Percentiles rank a stretch among this genome's conserved stretches.
These are phyloP conservation scores for Zoanthus sansibaricus DNA, from an alignment of 92 coral and sea anemone species.

Conservation along the genomic window DNA sequence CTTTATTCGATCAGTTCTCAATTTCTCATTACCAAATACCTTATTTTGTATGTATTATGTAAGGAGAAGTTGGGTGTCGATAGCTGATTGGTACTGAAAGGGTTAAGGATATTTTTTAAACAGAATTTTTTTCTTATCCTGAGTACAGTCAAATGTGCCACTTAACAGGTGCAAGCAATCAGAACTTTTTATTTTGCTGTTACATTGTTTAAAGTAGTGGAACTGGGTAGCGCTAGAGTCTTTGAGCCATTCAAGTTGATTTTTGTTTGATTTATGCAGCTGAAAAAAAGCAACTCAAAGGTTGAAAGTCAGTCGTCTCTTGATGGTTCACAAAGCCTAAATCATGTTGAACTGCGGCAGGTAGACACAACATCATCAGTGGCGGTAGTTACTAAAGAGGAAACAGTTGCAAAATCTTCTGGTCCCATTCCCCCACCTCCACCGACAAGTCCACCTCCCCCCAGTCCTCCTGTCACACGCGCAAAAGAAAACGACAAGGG, in stretches of 20 bases:
- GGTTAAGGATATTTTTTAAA: too few species aligned
- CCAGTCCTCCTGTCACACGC: not conserved
- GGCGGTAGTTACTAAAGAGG: not conserved
- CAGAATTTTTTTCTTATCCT: too few species aligned
- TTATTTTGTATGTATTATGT: too few species aligned
- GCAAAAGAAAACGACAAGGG: not conserved
- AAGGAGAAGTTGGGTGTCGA: too few species aligned
- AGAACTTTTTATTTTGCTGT: not conserved
- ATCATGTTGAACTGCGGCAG: constrained; percentile 77
- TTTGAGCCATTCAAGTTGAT: not conserved
- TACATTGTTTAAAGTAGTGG: too few species aligned
- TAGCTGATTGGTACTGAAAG: too few species aligned
- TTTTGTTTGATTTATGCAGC: constrained; percentile 9
- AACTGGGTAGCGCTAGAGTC: not conserved
- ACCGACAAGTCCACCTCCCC: constrained; percentile 44
- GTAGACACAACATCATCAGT: constrained; percentile 26
- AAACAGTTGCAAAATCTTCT: not conserved
- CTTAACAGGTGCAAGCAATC: too few species aligned
- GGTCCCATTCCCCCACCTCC: constrained; percentile 42
- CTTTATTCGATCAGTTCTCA: too few species aligned
- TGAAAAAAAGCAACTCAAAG: constrained; percentile 34
- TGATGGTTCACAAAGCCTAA: constrained; percentile 42
- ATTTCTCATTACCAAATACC: too few species aligned
- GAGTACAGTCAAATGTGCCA: too few species aligned
- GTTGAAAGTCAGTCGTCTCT: not conserved